These are phyloP conservation scores for Hypsopygia costalis DNA, from an alignment of 2,888 invertebrate genomes.

Conservation along the genomic window DNA sequence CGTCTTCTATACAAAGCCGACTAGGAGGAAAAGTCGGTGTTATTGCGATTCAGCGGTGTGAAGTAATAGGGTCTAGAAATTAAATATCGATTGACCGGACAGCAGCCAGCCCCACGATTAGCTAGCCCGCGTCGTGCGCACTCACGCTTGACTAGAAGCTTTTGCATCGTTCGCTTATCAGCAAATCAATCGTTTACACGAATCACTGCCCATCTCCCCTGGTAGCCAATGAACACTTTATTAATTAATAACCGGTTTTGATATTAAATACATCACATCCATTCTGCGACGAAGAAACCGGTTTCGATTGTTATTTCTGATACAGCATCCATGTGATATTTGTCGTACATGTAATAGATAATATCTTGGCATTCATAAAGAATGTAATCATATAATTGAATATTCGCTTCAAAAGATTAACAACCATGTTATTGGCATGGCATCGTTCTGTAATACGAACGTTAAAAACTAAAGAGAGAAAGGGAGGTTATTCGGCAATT, in stretches of 20 bases:
- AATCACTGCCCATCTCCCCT: constrained; percentile 58
- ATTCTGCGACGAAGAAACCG: constrained; percentile 10
- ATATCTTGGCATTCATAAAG: constrained; percentile 9
- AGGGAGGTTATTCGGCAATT: too few relatives aligned
- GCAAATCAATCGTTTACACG: constrained; percentile 58
- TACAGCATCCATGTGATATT: constrained; percentile 8
- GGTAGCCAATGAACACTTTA: constrained; percentile 29
- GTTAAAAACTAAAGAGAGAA: too few relatives aligned
- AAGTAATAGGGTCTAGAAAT: constrained; percentile 40
- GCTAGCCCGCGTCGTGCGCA: constrained; percentile 23
- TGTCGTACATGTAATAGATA: constrained; percentile 10
- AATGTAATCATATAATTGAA: constrained; percentile 8
- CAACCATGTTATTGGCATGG: constrained; percentile 9
- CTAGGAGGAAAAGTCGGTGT: constrained; percentile 5
- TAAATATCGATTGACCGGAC: constrained; percentile 55
- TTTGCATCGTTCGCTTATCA: constrained; percentile 56
- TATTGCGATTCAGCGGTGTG: constrained; percentile 29
- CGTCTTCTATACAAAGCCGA: background rate
- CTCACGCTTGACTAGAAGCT: constrained; percentile 60
- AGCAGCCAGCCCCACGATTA: constrained; percentile 54
- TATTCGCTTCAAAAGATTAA: constrained; percentile 2
- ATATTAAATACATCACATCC: constrained; percentile 7
- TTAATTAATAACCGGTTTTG: constrained; percentile 12
- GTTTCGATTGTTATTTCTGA: constrained; percentile 11
- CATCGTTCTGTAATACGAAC: too few relatives aligned